Percentiles rank a stretch among this genome's conserved stretches.
Conservation (phyloP, 2,113 vertebrate species). For the Calidris pugnax region DNA sequence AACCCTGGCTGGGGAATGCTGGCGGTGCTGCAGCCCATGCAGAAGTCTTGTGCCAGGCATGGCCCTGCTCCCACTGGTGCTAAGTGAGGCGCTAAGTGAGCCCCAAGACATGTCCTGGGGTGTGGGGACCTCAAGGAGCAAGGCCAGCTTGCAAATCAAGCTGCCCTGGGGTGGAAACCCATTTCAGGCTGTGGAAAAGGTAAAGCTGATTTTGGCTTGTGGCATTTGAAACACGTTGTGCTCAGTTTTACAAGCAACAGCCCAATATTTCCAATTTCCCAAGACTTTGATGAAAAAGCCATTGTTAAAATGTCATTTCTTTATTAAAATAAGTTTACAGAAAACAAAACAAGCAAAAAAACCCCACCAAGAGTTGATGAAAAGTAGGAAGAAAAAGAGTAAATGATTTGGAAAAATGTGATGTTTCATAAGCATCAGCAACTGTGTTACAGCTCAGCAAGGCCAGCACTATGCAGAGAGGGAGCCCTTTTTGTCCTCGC, state of each 20-base stretch:
- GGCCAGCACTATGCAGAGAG: background rate
- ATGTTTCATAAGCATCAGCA: background rate
- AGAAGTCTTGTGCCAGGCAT: background rate
- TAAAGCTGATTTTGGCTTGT: background rate
- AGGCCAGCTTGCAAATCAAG: background rate
- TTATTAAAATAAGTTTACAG: background rate
- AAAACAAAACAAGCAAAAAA: background rate
- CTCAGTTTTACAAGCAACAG: background rate
- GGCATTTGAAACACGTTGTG: fast-evolving
- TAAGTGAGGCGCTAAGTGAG: background rate
- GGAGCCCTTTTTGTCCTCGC: background rate
- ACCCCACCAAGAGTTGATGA: background rate
- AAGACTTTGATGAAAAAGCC: background rate
- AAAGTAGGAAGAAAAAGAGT: background rate
- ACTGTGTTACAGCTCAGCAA: background rate
- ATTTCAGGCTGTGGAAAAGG: fast-evolving
- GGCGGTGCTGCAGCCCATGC: background rate
- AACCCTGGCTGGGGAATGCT: background rate
- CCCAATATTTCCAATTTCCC: background rate
- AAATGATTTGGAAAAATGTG: background rate
- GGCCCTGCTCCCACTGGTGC: fast-evolving
- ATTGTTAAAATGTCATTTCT: background rate
- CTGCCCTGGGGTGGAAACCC: background rate
- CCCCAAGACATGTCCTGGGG: fast-evolving
- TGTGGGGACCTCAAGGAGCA: background rate